phyloP scores from a whole-genome alignment of 2,888 invertebrate species.

The Erebia palarica region DNA sequence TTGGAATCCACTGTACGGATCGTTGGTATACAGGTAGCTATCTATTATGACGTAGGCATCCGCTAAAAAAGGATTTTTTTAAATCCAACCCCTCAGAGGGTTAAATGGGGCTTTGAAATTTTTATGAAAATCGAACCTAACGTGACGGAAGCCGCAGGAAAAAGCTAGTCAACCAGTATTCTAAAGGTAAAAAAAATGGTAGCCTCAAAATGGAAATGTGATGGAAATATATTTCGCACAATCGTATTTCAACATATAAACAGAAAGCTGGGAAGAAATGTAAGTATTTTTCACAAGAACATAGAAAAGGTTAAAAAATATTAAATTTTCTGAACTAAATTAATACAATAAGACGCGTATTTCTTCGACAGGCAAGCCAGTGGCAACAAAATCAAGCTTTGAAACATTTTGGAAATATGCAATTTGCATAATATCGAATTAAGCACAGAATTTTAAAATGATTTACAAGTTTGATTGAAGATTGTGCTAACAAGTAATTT shows the following conservation, averaged over 20 bases:
- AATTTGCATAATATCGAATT: slow-evolving; percentile 49
- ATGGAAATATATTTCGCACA: not conserved
- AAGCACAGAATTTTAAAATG: slow-evolving; percentile 51
- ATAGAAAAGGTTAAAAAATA: slow-evolving; percentile 10
- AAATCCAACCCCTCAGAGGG: no score
- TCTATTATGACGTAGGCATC: no score
- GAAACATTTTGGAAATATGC: slow-evolving; percentile 49
- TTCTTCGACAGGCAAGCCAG: slow-evolving; percentile 47
- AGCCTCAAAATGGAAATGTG: not conserved
- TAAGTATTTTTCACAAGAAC: slow-evolving; percentile 33
- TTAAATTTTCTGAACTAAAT: not conserved
- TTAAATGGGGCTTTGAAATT: no score
- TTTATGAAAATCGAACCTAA: no score
- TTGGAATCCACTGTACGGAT: no score
- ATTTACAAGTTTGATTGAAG: slow-evolving; percentile 47
- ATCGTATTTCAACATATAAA: not conserved
- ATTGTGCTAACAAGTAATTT: not conserved
- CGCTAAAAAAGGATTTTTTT: no score
- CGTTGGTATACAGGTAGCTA: no score
- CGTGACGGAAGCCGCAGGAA: no score
- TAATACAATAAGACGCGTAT: not conserved
- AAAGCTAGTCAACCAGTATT: no score
- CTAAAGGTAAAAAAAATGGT: no score
- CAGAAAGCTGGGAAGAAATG: slow-evolving; percentile 1
- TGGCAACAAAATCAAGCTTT: slow-evolving; percentile 52